Evolutionary conservation across 2,113 vertebrate genomes (phyloP).

Genomic region (Dolichotis patagonum): DNA sequence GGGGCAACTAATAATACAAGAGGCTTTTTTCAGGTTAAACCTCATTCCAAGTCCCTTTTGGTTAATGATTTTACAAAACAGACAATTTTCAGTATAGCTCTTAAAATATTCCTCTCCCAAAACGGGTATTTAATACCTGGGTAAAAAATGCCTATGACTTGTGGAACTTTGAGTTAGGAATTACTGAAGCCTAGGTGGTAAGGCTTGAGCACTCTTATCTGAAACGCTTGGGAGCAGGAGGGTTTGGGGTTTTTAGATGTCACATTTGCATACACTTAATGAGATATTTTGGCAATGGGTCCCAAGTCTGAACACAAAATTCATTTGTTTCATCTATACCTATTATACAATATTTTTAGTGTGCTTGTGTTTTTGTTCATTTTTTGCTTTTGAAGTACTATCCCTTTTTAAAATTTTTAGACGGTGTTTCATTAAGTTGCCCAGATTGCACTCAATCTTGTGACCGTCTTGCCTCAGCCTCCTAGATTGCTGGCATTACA

Average conservation of each 20-base stretch:
- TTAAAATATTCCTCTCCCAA: background rate
- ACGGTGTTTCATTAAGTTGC: background rate
- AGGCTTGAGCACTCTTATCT: background rate
- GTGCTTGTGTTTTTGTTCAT: background rate
- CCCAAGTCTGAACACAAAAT: background rate
- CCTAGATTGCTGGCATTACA: background rate
- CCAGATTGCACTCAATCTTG: background rate
- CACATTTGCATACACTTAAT: background rate
- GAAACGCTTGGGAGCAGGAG: no score
- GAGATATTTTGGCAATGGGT: background rate
- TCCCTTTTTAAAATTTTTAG: background rate
- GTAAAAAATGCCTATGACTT: background rate
- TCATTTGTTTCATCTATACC: background rate
- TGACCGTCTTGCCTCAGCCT: background rate
- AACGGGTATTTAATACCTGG: background rate
- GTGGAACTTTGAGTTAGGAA: background rate
- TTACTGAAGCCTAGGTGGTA: background rate
- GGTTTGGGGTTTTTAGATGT: background rate
- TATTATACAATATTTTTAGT: background rate
- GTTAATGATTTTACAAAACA: background rate
- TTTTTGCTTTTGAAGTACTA: background rate
- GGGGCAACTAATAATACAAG: background rate
- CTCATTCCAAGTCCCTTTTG: background rate
- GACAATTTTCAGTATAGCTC: background rate
- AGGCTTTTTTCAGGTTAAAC: rapidly evolving